Conservation (phyloP, 1,140 invertebrate genomes). For the Achatina immaculata region DNA sequence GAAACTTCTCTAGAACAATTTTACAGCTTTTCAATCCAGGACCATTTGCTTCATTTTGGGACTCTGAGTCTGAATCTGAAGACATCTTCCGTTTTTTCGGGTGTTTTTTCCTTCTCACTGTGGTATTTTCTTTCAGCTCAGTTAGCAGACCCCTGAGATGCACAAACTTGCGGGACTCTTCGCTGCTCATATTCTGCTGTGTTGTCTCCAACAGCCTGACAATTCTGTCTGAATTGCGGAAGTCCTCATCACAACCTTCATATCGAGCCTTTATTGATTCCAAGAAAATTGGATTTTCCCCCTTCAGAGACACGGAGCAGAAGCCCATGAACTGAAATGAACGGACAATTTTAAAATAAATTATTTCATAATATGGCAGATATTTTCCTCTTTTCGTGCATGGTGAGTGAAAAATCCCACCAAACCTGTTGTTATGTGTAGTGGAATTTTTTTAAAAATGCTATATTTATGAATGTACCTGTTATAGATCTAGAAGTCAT, state of each 20-base stretch:
- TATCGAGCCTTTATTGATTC: slow-evolving; percentile 52
- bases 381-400: not conserved
- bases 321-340: slow-evolving; percentile 57
- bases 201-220: slow-evolving; percentile 42
- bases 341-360: not conserved
- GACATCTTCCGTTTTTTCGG: not conserved
- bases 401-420: too few relatives aligned
- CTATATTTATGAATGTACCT: not conserved
- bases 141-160: slow-evolving; percentile 57
- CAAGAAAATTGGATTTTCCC: slow-evolving; percentile 49
- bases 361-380: not conserved
- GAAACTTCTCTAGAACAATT: not conserved
- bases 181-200: slow-evolving; percentile 48
- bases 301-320: slow-evolving; percentile 43
- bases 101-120: not conserved
- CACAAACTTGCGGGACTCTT: slow-evolving; percentile 51
- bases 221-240: slow-evolving; percentile 49
- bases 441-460: too few relatives aligned
- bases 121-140: slow-evolving; percentile 48
- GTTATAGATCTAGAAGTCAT: not conserved
- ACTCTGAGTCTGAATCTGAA: not conserved
- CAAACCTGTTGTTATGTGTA: too few relatives aligned
- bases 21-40: not conserved
- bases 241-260: slow-evolving; percentile 46
- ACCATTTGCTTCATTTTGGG: not conserved